Evolutionary conservation across 30 jellyfish, hydroid and myxozoan species (phyloP).

Genomic region (Aurelia aurita): DNA sequence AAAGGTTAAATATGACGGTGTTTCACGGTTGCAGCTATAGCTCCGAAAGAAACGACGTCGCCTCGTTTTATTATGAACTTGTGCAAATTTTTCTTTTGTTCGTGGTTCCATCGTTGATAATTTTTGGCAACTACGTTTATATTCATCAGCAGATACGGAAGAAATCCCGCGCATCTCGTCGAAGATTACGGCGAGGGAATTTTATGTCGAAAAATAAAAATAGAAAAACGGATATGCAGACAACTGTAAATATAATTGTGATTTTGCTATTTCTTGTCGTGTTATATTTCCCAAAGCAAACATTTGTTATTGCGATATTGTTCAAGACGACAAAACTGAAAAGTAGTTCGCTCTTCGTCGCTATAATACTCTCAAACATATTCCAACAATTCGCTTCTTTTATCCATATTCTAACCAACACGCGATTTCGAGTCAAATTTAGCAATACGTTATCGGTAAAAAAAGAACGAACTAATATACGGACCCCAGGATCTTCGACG

Average conservation of each 20-base stretch:
- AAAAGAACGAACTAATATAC: background rate
- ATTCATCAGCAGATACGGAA: constrained; percentile 3
- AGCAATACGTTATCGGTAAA: background rate
- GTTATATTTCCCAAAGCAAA: constrained; percentile 4
- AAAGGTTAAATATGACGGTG: constrained; percentile 10
- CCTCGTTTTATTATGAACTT: background rate
- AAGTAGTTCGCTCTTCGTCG: background rate
- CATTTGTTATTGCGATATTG: background rate
- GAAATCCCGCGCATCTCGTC: constrained; percentile 2
- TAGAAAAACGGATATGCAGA: constrained; percentile 15
- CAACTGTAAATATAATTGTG: background rate
- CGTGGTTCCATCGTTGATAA: constrained; percentile 13
- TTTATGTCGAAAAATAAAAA: background rate
- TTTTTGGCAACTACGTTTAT: constrained; percentile 16
- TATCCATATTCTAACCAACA: constrained; percentile 35
- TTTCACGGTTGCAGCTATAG: constrained; percentile 4
- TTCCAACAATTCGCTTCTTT: constrained; percentile 38
- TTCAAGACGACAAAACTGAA: background rate
- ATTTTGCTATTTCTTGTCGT: background rate
- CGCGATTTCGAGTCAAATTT: constrained; percentile 17
- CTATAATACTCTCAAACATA: constrained; percentile 21
- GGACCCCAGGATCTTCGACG: background rate
- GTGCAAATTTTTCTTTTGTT: background rate
- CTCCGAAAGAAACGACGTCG: background rate
- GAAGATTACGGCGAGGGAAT: background rate